Base-by-base conservation (phyloP, 2,797 vertebrate genomes). In the Poecilia picta region DNA sequence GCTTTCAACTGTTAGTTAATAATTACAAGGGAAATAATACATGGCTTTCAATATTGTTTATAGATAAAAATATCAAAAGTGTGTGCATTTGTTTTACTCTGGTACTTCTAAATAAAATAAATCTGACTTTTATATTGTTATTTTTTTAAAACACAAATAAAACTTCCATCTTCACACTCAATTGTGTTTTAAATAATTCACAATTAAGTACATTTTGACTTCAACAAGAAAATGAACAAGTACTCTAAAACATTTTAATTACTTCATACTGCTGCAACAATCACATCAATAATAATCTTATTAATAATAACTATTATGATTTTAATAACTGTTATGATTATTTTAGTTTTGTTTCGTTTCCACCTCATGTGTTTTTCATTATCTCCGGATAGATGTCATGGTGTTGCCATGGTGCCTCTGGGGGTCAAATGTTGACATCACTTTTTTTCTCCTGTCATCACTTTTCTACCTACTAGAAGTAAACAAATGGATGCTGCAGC, bases 401-500 rank as follows among this genome's bases (percentile, higher is more conserved):
- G 72, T 78, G 86, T 92, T 79, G 87, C 20, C 1, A 0, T 11
- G 0, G 81, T 45, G 23, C 23, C 8, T 8, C 66, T 70, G 23
- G 39, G 77, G 88, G 89, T 90, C 89, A 90, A 79, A 68, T 2
- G 72, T 46, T 80, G 66, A 72, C 80, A 8, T 13, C 46, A 28
- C 47, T 57, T 73, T 72, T 53, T 78, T 59, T 73, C 46, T 2
- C 39, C 64, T 81, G 43, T 76, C 70, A 75, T 75, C 83, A 80
- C 43, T 73, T 82, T 45, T 91, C 81, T 90, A 16, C 89, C 74
- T 73, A 70, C 85, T 47, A 2, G 45, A 83, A 45, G 87, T 95
- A 95, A 96, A 96, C 95, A 96, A 94, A 96, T 95, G 95, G 94
- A 89, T 85, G 41, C 71, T 0, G 75, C 85, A 73, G 81, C 71